phyloP scores from a whole-genome alignment of 2,113 vertebrate genomes.

The Ceratotherium simum region DNA sequence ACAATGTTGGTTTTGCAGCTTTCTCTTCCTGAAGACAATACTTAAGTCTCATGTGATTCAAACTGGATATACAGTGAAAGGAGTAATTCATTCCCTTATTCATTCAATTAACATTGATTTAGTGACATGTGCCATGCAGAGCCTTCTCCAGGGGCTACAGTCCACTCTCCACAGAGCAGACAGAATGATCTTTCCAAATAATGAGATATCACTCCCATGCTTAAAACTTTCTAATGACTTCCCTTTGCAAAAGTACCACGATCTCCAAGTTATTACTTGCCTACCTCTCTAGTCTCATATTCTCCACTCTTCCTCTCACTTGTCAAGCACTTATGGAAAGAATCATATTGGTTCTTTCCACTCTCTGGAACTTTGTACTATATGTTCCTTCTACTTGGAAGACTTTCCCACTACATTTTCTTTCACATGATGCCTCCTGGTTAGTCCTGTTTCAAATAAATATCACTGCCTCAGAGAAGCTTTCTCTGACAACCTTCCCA shows the following conservation, averaged over 20 bases:
- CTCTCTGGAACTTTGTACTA: neutral
- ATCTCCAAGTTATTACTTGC: neutral
- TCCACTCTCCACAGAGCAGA: neutral
- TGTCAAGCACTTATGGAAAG: neutral
- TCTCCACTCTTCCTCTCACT: slow-evolving; percentile 24
- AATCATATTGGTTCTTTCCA: neutral
- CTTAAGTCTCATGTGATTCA: neutral
- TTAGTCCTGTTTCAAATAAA: neutral
- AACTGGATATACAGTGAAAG: slow-evolving; percentile 26
- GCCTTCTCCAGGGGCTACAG: neutral
- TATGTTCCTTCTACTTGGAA: neutral
- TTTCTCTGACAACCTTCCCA: neutral
- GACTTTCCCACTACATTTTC: neutral
- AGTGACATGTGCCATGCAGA: neutral
- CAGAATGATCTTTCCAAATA: neutral
- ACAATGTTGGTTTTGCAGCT: neutral
- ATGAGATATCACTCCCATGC: neutral
- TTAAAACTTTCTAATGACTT: slow-evolving; percentile 12
- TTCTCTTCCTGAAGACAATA: neutral
- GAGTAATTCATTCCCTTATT: neutral
- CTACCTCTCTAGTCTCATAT: neutral
- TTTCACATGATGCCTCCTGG: neutral
- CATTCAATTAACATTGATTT: slow-evolving; percentile 6
- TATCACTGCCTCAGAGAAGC: neutral
- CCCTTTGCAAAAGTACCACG: neutral